Conservation (phyloP, 2,797 vertebrate species). For the Melanotaenia boesemani region DNA sequence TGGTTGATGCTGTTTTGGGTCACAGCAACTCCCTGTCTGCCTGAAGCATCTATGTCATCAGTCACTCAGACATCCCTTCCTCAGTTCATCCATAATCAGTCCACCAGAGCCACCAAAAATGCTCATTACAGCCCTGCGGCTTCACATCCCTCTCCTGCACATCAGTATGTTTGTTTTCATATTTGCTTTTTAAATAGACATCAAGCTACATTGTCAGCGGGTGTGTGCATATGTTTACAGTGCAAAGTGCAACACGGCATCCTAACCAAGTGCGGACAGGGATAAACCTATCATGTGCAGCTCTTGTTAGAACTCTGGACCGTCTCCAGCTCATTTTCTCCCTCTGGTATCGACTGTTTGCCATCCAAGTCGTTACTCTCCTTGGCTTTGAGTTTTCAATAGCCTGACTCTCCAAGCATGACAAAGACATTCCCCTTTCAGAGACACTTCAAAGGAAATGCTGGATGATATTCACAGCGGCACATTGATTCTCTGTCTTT, state of each 20-base stretch:
- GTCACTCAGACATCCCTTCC: slow-evolving; percentile 8
- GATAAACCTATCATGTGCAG: slow-evolving; percentile 21
- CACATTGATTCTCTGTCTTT: slow-evolving; percentile 48
- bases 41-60: slow-evolving; percentile 33
- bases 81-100: slow-evolving; percentile 11
- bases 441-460: slow-evolving; percentile 54
- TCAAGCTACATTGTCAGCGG: slow-evolving; percentile 7
- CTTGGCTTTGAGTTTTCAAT: slow-evolving; percentile 43
- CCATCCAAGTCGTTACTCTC: slow-evolving; percentile 36
- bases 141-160: slow-evolving; percentile 1
- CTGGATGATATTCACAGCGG: slow-evolving; percentile 48
- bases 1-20: slow-evolving; percentile 45
- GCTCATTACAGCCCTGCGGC: slow-evolving; percentile 23
- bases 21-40: slow-evolving; percentile 46
- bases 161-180: slow-evolving; percentile 37
- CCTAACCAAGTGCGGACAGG: not conserved
- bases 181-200: slow-evolving; percentile 39
- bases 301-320: slow-evolving; percentile 31
- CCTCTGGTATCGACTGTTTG: slow-evolving; percentile 37
- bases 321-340: slow-evolving; percentile 46
- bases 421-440: slow-evolving; percentile 44
- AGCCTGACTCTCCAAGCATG: slow-evolving; percentile 30
- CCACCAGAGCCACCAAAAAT: slow-evolving; percentile 3
- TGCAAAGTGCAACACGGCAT: slow-evolving; percentile 37
- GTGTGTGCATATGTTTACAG: slow-evolving; percentile 31